Evolutionary conservation across 2,113 vertebrate genomes (phyloP).

Genomic region (Leiothrix lutea): DNA sequence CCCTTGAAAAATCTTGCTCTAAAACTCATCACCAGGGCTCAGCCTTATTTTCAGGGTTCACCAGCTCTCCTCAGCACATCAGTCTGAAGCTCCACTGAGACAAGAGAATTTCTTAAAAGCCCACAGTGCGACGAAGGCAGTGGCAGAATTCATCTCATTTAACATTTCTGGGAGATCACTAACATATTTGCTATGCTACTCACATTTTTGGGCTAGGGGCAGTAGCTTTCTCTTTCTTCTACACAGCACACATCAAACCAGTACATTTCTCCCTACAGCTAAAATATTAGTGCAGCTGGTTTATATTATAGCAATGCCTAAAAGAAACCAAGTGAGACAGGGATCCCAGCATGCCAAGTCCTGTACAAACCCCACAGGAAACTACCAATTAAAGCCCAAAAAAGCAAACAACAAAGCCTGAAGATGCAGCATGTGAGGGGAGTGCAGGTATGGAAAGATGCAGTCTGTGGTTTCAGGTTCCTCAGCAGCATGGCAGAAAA

Average conservation of each 20-base stretch:
- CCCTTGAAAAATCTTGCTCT: not conserved
- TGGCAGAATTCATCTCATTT: slow-evolving; percentile 31
- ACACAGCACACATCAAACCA: slow-evolving; percentile 18
- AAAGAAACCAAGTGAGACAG: not conserved
- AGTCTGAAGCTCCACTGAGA: not conserved
- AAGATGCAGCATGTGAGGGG: accelerated
- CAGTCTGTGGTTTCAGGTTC: not conserved
- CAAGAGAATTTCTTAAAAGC: not conserved
- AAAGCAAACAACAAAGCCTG: not conserved
- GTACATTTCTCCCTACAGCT: slow-evolving; percentile 24
- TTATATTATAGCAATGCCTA: not conserved
- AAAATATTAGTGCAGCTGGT: slow-evolving; percentile 25
- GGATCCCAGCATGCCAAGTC: not conserved
- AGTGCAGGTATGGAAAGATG: not conserved
- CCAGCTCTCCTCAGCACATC: not conserved
- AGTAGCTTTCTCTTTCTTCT: slow-evolving; percentile 37
- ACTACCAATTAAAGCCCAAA: not conserved
- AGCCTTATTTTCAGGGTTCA: not conserved
- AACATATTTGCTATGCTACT: not conserved
- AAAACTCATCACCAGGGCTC: not conserved
- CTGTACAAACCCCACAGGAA: not conserved
- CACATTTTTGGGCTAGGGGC: slow-evolving; percentile 20
- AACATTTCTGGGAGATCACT: slow-evolving; percentile 31
- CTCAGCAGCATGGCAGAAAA: not conserved
- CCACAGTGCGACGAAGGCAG: not conserved